Evolutionary conservation across 2,113 vertebrate genomes (phyloP), one percentile per base, ranked within the genome.

Genomic region (Calidris pugnax): DNA sequence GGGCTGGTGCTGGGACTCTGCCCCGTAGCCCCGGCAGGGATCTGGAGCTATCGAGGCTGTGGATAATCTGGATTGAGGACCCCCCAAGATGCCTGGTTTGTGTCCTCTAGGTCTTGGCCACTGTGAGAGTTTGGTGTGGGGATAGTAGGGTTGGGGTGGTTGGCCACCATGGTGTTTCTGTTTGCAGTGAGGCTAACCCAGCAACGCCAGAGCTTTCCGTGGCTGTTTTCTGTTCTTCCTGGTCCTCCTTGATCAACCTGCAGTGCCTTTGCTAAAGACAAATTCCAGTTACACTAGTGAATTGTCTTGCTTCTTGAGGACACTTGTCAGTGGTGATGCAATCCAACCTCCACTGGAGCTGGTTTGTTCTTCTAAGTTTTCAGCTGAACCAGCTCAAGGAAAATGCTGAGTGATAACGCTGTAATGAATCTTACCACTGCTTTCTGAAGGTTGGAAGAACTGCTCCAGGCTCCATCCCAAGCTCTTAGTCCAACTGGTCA

Each of bases 1-100:
- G 60, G 45, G 56, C 30, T 71, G 20, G 27, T 62, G 27, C 47
- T 68, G 56, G 28, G 14, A n/a, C n/a, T 79, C 37, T 82, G 63
- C 7, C 27, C n/a, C 0, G 0, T 56, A 67, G 69, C 8, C 28
- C 16, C 0, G 2, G 7, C 24, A n/a, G 7, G 0, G 12, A 35
- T 43, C 13, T 71, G 50, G 37, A 88, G 37, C 62, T 79, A 9
- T 51, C 3, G 5, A 47, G 53, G 62, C 32, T 89, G 63, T 63
- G n/a, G 55, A 47, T 59, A 64, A 43, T 59, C 22, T 59, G 32
- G 33, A 10, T 16, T 20, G 21, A 27, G 43, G 50, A 15, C 24
- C 87, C 27, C 27, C 7, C 1, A 1, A 13, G 9, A 35, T 59
- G 32, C 19, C 22, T 79, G 51, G 15, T 75, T 77, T 69, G 45